These are phyloP conservation scores for Notodonta dromedarius DNA, from an alignment of 2,888 invertebrate genomes.

Conservation along the genomic window DNA sequence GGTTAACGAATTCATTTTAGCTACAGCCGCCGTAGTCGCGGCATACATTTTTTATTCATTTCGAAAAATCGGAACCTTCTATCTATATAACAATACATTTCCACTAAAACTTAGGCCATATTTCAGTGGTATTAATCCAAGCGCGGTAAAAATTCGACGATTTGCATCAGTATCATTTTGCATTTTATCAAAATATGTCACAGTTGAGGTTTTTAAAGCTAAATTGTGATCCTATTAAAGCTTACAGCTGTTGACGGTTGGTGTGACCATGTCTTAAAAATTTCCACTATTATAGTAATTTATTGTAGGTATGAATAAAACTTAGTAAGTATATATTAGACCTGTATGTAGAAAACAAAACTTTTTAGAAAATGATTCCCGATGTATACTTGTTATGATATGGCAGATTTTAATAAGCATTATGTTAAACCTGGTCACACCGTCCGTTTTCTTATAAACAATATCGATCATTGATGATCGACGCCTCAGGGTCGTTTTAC, in stretches of 20 bases:
- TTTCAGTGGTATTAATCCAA: conserved; percentile 33
- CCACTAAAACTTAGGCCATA: conserved; percentile 74
- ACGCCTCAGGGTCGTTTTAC: conserved; percentile 53
- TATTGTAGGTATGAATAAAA: conserved; percentile 17
- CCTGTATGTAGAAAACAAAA: conserved; percentile 25
- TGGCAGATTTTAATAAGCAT: conserved; percentile 21
- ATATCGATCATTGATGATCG: conserved; percentile 36
- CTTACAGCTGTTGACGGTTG: conserved; percentile 55
- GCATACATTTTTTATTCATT: conserved; percentile 59
- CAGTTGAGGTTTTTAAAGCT: conserved; percentile 48
- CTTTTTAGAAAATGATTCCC: conserved; percentile 28
- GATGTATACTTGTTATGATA: conserved; percentile 20
- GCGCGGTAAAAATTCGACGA: conserved; percentile 31
- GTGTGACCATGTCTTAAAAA: conserved; percentile 37
- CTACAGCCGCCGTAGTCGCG: conserved; percentile 65
- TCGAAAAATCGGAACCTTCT: conserved; percentile 52
- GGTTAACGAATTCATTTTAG: conserved; percentile 71
- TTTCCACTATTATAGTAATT: conserved; percentile 34
- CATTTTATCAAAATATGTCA: conserved; percentile 60
- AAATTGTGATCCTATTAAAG: conserved; percentile 62
- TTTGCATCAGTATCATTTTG: conserved; percentile 36
- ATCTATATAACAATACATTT: conserved; percentile 65
- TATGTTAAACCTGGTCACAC: conserved; percentile 4
- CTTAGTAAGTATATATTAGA: conserved; percentile 10
- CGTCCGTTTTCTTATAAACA: conserved; percentile 27